phyloP scores from a whole-genome alignment of 1,140 invertebrate species.

The Himalopsyche phryganea region DNA sequence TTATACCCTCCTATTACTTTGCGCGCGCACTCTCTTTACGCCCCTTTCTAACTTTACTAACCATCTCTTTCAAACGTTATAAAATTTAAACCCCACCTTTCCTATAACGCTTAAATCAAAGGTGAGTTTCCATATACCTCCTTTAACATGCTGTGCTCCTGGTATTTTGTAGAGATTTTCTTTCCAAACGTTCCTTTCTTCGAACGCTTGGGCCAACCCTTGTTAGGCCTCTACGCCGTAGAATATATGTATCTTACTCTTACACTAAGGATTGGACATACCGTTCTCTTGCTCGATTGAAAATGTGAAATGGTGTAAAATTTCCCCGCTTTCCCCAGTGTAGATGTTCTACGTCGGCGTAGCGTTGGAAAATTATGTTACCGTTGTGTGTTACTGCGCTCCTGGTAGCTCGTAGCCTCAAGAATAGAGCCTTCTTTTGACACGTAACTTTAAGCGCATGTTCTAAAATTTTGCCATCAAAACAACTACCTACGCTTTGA shows the following conservation, averaged over 20 bases:
- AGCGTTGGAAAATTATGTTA: conserved; percentile 1
- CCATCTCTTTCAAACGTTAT: conserved; percentile 9
- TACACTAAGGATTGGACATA: background rate
- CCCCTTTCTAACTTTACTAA: background rate
- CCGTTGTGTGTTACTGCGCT: conserved; percentile 11
- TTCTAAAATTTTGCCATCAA: background rate
- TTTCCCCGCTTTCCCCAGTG: background rate
- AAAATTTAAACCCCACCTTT: background rate
- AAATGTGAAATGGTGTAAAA: conserved; percentile 1
- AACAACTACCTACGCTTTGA: too few relatives aligned
- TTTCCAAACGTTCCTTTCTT: conserved; percentile 27
- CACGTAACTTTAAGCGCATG: conserved; percentile 20
- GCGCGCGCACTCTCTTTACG: conserved; percentile 20
- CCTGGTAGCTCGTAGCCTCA: conserved; percentile 32
- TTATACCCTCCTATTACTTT: background rate
- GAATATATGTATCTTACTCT: conserved; percentile 7
- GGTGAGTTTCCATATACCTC: conserved; percentile 5
- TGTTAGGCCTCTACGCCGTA: conserved; percentile 26
- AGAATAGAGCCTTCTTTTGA: conserved; percentile 34
- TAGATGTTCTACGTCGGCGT: background rate
- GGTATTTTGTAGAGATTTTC: conserved; percentile 27
- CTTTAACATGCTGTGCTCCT: conserved; percentile 16
- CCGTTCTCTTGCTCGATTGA: conserved; percentile 11
- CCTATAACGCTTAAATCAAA: background rate
- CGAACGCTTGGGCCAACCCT: conserved; percentile 32